These are phyloP conservation scores for Thymelicus acteon DNA, from an alignment of 2,888 invertebrate species.

Conservation along the genomic window DNA sequence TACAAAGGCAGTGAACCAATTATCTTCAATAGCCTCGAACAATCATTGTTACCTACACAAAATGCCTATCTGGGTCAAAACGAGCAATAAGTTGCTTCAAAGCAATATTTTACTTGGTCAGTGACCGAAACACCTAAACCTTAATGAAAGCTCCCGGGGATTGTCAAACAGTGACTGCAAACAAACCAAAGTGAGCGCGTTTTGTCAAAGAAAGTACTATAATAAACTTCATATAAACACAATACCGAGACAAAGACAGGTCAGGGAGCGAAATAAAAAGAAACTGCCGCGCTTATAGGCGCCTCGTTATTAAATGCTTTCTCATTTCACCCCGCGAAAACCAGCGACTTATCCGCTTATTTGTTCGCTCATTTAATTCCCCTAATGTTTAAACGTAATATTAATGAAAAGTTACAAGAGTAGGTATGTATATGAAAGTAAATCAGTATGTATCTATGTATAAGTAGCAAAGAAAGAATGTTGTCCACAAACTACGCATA, in stretches of 20 bases:
- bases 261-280: slow-evolving; percentile 64
- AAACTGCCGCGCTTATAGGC: slow-evolving; percentile 63
- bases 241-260: slow-evolving; percentile 60
- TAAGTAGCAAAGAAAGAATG: too few relatives aligned
- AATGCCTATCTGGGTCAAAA: too few relatives aligned
- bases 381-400: background rate
- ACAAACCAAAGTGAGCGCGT: slow-evolving; percentile 25
- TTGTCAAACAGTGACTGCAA: slow-evolving; percentile 1
- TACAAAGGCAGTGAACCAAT: too few relatives aligned
- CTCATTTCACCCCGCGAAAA: slow-evolving; percentile 57
- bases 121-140: background rate
- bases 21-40: too few relatives aligned
- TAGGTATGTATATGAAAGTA: too few relatives aligned
- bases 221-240: slow-evolving; percentile 46
- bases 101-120: background rate
- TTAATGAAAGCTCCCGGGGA: background rate
- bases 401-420: too few relatives aligned
- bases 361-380: slow-evolving; percentile 47
- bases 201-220: slow-evolving; percentile 30
- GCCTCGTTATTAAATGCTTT: slow-evolving; percentile 72
- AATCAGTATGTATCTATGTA: too few relatives aligned
- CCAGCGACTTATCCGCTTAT: slow-evolving; percentile 49
- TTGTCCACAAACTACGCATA: too few relatives aligned
- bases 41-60: too few relatives aligned
- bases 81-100: background rate